Base-by-base conservation (phyloP, 2,113 vertebrate genomes). In the Acanthisitta chloris region DNA sequence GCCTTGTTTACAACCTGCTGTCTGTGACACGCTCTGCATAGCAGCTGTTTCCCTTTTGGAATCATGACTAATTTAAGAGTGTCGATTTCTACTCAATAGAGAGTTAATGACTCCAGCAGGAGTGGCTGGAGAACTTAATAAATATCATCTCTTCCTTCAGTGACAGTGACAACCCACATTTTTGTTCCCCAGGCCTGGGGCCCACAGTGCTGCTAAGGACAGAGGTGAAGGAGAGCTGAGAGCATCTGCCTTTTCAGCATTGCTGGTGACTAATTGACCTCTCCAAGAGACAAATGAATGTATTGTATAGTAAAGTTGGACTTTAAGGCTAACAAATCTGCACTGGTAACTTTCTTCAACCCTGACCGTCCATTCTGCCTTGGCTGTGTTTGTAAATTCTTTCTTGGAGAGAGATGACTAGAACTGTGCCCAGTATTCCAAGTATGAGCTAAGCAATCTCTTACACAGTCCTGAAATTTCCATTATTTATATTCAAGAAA, bases 21-120 rank as follows among this genome's bases (percentile, higher is more conserved):
- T 29, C 81, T 67, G 52, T 38, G 45, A 59, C 5, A 1, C 58
- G 24, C 62, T 4, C 1, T 18, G 6, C 62, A n/a, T 29, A 92
- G 51, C 96, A 97, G 93, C 91, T 94, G 91, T 82, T 96, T 96
- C 93, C 85, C 71, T 92, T 91, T 91, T 86, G 81, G 85, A 94
- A 43, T 83, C 43, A 34, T 88, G 81, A 81, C 48, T 95, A 43
- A 81, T 81, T 81, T 46, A 90, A 70, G n/a, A 78, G n/a, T 20
- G 80, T 93, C 58, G 46, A 64, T 96, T 93, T 81, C 69, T 74
- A 59, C 88, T 81, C 78, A 80, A 74, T 94, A 29, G 86, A 83
- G 92, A 72, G 52, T 93, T 90, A 93, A 94, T 81, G 67, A 70
- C 64, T 86, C 58, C 38, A 86, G 33, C 55, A 74, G 81, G 36